These are phyloP conservation scores for Brachionus rubens DNA, from an alignment of 1,140 invertebrate genomes.

Conservation along the genomic window DNA sequence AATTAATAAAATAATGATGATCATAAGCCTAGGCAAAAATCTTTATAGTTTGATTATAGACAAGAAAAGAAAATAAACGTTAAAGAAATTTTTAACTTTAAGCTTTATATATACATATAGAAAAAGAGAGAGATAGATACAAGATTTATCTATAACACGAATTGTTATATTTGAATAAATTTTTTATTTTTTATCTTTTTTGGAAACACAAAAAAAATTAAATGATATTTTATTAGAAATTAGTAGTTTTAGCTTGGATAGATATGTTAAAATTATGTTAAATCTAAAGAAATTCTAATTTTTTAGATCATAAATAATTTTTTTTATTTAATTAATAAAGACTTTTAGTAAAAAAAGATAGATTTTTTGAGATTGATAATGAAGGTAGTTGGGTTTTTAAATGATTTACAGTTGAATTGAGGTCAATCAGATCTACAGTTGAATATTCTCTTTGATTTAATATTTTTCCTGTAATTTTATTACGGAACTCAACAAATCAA, in stretches of 20 bases:
- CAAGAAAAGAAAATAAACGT: constrained; percentile 22
- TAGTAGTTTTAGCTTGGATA: background rate
- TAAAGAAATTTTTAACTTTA: constrained; percentile 23
- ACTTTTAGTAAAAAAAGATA: background rate
- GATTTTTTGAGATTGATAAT: too few relatives aligned
- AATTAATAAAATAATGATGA: background rate
- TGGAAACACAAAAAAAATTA: background rate
- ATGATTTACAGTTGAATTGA: too few relatives aligned
- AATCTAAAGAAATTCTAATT: background rate
- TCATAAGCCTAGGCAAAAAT: background rate
- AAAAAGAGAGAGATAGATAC: too few relatives aligned
- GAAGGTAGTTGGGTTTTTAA: too few relatives aligned
- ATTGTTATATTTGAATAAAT: too few relatives aligned
- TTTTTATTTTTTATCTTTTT: constrained; percentile 22
- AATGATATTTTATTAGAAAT: constrained; percentile 18
- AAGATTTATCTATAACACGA: too few relatives aligned
- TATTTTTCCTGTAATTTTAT: too few relatives aligned
- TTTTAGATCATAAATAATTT: constrained; percentile 1
- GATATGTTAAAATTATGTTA: constrained; percentile 10
- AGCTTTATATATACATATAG: background rate
- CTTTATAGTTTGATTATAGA: constrained; percentile 4
- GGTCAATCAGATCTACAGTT: too few relatives aligned
- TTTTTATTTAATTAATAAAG: background rate
- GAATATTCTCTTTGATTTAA: too few relatives aligned
- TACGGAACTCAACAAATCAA: too few relatives aligned